These are phyloP conservation scores for Rhyzopertha dominica DNA, from an alignment of 1,140 invertebrate species.

Conservation along the genomic window DNA sequence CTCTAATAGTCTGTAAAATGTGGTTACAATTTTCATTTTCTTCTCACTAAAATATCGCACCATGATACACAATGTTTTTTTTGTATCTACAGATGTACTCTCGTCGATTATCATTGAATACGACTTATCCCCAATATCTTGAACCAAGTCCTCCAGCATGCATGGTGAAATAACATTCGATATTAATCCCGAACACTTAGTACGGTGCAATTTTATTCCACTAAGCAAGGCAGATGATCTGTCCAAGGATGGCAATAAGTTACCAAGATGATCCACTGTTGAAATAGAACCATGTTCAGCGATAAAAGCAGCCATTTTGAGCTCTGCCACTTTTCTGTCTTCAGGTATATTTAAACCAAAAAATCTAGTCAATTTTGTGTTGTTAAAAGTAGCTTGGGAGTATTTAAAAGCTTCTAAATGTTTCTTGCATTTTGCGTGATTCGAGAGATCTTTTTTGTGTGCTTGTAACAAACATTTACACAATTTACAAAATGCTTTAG, in stretches of 20 bases:
- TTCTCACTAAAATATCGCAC: constrained; percentile 22
- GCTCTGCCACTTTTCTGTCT: constrained; percentile 34
- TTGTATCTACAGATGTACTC: constrained; percentile 35
- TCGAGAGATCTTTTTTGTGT: too few relatives aligned
- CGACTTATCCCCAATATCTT: constrained; percentile 33
- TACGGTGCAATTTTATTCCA: constrained; percentile 36
- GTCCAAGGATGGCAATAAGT: constrained; percentile 29
- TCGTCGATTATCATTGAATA: constrained; percentile 39
- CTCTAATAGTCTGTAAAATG: constrained; percentile 32
- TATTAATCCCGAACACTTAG: constrained; percentile 37
- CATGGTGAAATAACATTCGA: constrained; percentile 36
- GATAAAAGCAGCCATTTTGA: constrained; percentile 42
- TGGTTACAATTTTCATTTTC: constrained; percentile 25
- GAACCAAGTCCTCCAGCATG: constrained; percentile 31
- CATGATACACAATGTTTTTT: constrained; percentile 36
- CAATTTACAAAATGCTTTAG: too few relatives aligned
- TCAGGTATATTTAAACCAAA: too few relatives aligned
- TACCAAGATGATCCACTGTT: constrained; percentile 37
- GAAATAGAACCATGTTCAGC: constrained; percentile 38
- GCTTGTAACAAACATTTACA: too few relatives aligned
- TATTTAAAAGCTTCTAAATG: too few relatives aligned
- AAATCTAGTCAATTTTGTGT: too few relatives aligned
- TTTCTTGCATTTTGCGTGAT: too few relatives aligned
- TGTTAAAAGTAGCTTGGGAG: too few relatives aligned
- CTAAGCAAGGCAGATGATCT: constrained; percentile 23